Base-by-base conservation (phyloP, 2,113 vertebrate species). In the Phalacrocorax pelagicus region DNA sequence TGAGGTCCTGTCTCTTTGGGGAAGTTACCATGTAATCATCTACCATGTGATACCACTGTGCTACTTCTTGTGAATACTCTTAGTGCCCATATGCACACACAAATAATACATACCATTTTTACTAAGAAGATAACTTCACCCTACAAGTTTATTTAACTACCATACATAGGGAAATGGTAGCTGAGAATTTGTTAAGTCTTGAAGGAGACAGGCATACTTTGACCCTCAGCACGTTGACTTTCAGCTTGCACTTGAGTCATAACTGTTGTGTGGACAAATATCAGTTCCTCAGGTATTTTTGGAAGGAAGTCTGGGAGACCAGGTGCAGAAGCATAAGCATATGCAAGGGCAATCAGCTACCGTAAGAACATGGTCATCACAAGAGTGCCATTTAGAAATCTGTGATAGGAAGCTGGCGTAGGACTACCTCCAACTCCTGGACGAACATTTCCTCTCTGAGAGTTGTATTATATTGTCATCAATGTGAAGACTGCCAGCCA, bases 1-100 rank as follows among this genome's bases (percentile, higher is more conserved):
- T 2, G 59, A 74, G 15, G 49, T 89, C 51, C 36, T 42, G 15
- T 59, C 24, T 49, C 34, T 79, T 49, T 84, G 81, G 52, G 46
- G 80, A 88, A 65, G 70, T 82, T 63, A 85, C 11, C 6, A 1
- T 30, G 29, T 18, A 52, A 42, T 69, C 63, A 84, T 67, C 55
- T 73, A 66, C 59, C 65, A 59, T 63, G 47, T 78, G 73, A 72
- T 46, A 40, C 9, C 24, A 13, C 38, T 19, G 20, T 66, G 14
- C 23, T 67, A 0, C 32, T 32, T 71, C 18, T 63, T 1, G 0
- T 61, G 29, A 59, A 34, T 30, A 10, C 29, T 80, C 6, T 8
- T 15, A 15, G 40, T 79, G 52, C 38, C 9, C 0, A 2, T 24
- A 22, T 7, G 26, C 72, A 30, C 17, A 27, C 14, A 20, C 14